Conservation (phyloP, 2,888 invertebrate species). For the Argynnis bischoffii region DNA sequence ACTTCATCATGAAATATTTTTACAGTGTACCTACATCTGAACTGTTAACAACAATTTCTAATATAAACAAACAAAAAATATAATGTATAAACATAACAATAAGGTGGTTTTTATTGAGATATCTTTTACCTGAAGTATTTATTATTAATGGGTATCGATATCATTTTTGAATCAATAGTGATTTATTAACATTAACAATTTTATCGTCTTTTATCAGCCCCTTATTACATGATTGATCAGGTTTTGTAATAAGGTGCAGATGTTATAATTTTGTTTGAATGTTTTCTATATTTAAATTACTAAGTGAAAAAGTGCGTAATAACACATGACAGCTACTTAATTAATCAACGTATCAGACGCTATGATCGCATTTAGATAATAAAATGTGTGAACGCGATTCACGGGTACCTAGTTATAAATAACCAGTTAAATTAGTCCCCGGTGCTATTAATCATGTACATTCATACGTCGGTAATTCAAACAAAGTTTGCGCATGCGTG, state of each 20-base stretch:
- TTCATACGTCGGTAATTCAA: slow-evolving; percentile 37
- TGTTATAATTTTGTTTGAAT: slow-evolving; percentile 7
- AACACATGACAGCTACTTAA: slow-evolving; percentile 10
- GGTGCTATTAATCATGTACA: slow-evolving; percentile 39
- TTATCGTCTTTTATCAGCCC: slow-evolving; percentile 19
- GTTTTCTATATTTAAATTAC: not conserved
- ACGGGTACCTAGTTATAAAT: slow-evolving; percentile 38
- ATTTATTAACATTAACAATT: slow-evolving; percentile 20
- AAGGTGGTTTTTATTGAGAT: slow-evolving; percentile 6
- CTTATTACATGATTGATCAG: slow-evolving; percentile 19
- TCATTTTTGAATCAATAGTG: slow-evolving; percentile 16
- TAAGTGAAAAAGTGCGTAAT: slow-evolving; percentile 3
- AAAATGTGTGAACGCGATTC: slow-evolving; percentile 39
- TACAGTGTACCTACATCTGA: no score
- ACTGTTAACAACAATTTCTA: not conserved
- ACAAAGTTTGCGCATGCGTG: slow-evolving; percentile 51
- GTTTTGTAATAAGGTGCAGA: slow-evolving; percentile 12
- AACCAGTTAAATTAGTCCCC: slow-evolving; percentile 40
- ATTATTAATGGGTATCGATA: slow-evolving; percentile 19
- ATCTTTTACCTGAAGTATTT: slow-evolving; percentile 9
- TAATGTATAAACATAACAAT: not conserved
- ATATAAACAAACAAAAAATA: slow-evolving; percentile 4
- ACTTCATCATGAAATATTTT: no score
- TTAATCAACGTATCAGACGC: slow-evolving; percentile 13
- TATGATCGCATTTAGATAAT: slow-evolving; percentile 33